phyloP scores from a whole-genome alignment of 2,888 invertebrate species.

The Perithous albicinctus region DNA sequence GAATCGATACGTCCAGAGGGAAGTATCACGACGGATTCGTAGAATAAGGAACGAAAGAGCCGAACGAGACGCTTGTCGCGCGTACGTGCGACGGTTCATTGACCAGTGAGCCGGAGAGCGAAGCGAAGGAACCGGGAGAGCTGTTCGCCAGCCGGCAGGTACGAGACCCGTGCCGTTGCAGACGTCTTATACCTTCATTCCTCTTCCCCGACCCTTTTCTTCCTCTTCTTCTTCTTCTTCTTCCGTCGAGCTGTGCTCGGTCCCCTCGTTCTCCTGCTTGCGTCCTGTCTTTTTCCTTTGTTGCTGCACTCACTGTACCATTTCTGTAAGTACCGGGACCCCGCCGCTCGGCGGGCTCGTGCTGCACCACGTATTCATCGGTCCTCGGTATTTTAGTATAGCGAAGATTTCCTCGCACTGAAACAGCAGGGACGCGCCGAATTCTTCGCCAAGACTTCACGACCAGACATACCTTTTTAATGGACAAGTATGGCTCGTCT shows the following conservation, averaged over 20 bases:
- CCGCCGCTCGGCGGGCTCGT: slow-evolving; percentile 21
- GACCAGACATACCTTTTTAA: not conserved
- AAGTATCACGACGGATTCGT: slow-evolving; percentile 57
- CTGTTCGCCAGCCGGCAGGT: slow-evolving; percentile 46
- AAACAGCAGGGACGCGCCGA: not conserved
- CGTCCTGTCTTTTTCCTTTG: slow-evolving; percentile 68
- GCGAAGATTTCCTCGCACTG: not conserved
- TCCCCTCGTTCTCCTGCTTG: not conserved
- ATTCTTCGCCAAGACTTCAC: slow-evolving; percentile 4
- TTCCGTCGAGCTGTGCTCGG: not conserved
- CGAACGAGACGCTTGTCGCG: slow-evolving; percentile 72
- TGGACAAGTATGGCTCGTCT: not conserved
- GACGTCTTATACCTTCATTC: slow-evolving; percentile 52
- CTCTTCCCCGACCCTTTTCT: slow-evolving; percentile 11
- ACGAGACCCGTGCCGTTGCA: slow-evolving; percentile 50
- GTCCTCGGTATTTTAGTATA: not conserved
- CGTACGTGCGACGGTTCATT: slow-evolving; percentile 76
- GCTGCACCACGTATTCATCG: slow-evolving; percentile 23
- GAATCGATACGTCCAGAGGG: slow-evolving; percentile 9
- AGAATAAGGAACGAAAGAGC: slow-evolving; percentile 55
- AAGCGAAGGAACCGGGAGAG: slow-evolving; percentile 40
- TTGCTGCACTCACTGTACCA: slow-evolving; percentile 64
- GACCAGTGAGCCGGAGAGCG: slow-evolving; percentile 70
- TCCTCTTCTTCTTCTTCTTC: slow-evolving; percentile 24
- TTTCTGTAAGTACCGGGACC: slow-evolving; percentile 65